A percentile compares a stretch with the other conserved stretches of the same genome.
Conservation (phyloP, 2,113 vertebrate species). For the Ciconia stormi region DNA sequence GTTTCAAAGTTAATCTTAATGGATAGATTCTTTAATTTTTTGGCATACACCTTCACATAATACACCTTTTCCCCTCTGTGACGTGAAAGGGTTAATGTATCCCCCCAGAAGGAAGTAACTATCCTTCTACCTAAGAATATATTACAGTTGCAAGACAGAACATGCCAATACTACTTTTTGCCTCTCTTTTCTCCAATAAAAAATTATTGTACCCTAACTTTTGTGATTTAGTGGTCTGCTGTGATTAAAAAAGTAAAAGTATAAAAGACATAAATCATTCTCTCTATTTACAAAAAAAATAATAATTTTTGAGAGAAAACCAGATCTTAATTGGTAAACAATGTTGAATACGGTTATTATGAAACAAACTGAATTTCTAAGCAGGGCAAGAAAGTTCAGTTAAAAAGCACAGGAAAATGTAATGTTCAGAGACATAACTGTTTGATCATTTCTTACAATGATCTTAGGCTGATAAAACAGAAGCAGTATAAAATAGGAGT, state of each 20-base stretch:
- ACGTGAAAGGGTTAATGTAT: neutral
- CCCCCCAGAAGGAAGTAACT: neutral
- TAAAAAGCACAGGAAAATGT: neutral
- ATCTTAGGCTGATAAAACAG: neutral
- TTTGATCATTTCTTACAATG: neutral
- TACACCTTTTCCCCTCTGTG: neutral
- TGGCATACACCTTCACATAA: neutral
- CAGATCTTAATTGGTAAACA: neutral
- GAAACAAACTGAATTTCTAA: neutral
- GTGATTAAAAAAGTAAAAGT: neutral
- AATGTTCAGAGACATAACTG: neutral
- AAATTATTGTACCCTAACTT: neutral
- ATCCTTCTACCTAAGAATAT: neutral
- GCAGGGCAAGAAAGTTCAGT: neutral
- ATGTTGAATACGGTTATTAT: neutral
- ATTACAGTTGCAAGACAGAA: neutral
- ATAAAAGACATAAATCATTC: neutral
- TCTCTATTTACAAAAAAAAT: neutral
- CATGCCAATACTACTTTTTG: neutral
- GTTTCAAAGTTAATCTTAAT: neutral
- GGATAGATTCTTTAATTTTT: neutral
- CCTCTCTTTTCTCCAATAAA: neutral
- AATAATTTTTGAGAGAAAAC: neutral
- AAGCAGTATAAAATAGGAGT: neutral
- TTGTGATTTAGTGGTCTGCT: neutral